Conservation (phyloP, 2,113 vertebrate genomes). For the Indicator indicator region DNA sequence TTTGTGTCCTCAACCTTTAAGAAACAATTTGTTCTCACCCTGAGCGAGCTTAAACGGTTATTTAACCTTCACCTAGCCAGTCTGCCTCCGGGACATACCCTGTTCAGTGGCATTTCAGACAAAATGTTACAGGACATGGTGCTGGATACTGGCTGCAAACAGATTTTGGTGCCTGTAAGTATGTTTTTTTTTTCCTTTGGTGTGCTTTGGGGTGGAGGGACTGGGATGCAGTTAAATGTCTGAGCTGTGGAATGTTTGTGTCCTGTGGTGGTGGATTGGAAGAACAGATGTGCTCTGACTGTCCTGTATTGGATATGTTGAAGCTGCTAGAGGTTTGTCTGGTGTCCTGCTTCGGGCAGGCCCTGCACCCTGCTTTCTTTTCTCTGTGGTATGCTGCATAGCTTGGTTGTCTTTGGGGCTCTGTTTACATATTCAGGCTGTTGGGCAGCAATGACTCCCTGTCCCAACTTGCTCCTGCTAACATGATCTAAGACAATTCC, state of each 20-base stretch:
- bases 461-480: background rate
- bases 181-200: background rate
- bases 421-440: background rate
- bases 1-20: constrained; percentile 89
- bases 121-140: constrained; percentile 94
- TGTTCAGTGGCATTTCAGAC: constrained; percentile 91
- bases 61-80: constrained; percentile 95
- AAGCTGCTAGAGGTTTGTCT: background rate
- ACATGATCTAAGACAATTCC: background rate
- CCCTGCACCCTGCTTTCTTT: background rate
- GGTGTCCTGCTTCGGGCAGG: background rate
- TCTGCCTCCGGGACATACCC: constrained; percentile 85
- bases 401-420: background rate
- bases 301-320: accelerated
- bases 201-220: background rate
- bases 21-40: constrained; percentile 92
- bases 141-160: constrained; percentile 89
- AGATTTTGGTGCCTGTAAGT: constrained; percentile 99
- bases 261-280: background rate
- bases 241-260: background rate
- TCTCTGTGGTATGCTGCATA: background rate
- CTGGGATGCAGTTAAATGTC: background rate
- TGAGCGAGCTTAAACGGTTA: constrained; percentile 95
- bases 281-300: background rate
- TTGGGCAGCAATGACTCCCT: background rate